phyloP scores from a whole-genome alignment of 2,888 invertebrate genomes.

The Gerosis bhagava region DNA sequence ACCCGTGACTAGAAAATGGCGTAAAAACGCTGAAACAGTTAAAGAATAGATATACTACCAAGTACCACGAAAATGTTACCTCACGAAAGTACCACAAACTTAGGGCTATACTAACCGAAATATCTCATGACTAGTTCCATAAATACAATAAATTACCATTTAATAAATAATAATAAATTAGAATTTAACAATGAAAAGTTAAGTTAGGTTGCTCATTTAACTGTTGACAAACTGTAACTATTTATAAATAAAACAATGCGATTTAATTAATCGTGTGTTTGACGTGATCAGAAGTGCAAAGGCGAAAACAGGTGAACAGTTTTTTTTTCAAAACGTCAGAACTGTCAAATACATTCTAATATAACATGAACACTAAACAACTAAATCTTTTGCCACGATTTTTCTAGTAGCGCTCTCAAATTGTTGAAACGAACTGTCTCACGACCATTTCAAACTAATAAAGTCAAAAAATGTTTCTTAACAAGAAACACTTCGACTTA shows the following conservation, averaged over 20 bases:
- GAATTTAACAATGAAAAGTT: constrained; percentile 47
- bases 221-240: constrained; percentile 30
- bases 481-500: constrained; percentile 12
- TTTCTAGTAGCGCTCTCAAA: constrained; percentile 39
- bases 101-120: constrained; percentile 60
- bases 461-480: constrained; percentile 11
- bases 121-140: constrained; percentile 75
- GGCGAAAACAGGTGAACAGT: constrained; percentile 65
- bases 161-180: constrained; percentile 59
- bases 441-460: constrained; percentile 10
- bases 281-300: constrained; percentile 62
- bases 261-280: constrained; percentile 52
- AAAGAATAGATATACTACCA: constrained; percentile 49
- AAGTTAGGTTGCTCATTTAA: constrained; percentile 30
- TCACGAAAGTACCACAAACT: constrained; percentile 49
- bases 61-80: constrained; percentile 46
- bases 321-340: constrained; percentile 54
- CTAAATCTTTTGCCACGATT: constrained; percentile 68
- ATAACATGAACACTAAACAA: constrained; percentile 80
- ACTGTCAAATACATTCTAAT: constrained; percentile 73
- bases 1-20: constrained; percentile 66
- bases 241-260: constrained; percentile 35
- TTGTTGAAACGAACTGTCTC: neutral
- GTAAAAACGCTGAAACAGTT: constrained; percentile 51
- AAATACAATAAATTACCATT: constrained; percentile 55